Evolutionary conservation across 2,113 vertebrate species (phyloP), one percentile per base, ranked within the genome.

Genomic region (Mungos mungo): DNA sequence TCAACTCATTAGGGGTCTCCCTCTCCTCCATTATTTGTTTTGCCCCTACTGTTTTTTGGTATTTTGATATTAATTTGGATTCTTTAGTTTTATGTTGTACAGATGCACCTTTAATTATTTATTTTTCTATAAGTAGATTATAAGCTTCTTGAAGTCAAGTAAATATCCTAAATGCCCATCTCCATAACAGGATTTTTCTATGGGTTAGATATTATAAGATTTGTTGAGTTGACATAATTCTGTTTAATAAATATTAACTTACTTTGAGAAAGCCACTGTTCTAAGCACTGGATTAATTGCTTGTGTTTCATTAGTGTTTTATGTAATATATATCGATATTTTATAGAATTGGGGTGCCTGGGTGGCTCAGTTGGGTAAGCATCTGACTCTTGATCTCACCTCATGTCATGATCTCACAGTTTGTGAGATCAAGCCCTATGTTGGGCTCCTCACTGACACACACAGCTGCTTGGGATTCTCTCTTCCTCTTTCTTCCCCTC

Each of bases 81-180:
- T 68, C 12, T 10, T 82, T n/a, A 68, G 1, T 57, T 86, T 86
- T 91, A 3, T 31, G 60, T 71, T 50, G 47, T 92, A 3, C 79
- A 60, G 10, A 25, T 82, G 0, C 0, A 19, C 2, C 27, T 76
- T 41, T 16, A 19, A 14, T 69, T 16, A 3, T 6, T 0, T 54
- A 79, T 60, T 15, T 95, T 81, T 82, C 12, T 54, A 1, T 27
- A 72, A 72, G 25, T 4, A 7, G 38, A 38, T 45, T 33, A 29
- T 86, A 88, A 94, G 19, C 3, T 66, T 95, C 47, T 71, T n/a
- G 23, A 94, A 79, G 2, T 91, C n/a, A 91, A 38, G 38, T 19
- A 95, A 66, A 33, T 45, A 47, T 45, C 29, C 76, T 57, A 76
- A 90, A 72, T 66, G 9, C 0, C 45, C 21, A 68, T 92, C 15